Evolutionary conservation across 2,888 invertebrate genomes (phyloP).

Genomic region (Acronicta psi): DNA sequence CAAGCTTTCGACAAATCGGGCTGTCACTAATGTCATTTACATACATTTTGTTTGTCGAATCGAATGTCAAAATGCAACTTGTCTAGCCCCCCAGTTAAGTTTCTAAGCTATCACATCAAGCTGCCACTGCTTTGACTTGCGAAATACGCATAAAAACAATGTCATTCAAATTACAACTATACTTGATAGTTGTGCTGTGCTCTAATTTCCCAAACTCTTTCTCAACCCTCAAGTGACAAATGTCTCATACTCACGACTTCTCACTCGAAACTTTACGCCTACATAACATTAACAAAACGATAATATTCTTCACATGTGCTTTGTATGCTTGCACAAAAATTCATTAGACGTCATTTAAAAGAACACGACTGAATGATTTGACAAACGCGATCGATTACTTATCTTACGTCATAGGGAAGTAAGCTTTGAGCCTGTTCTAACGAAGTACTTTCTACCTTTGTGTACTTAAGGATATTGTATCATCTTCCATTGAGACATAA

Average conservation of each 20-base stretch:
- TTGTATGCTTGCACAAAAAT: conserved; percentile 47
- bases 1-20: too few relatives aligned
- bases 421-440: conserved; percentile 25
- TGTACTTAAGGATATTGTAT: conserved; percentile 52
- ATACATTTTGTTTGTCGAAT: too few relatives aligned
- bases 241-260: conserved; percentile 17
- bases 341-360: conserved; percentile 54
- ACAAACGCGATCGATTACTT: conserved; percentile 67
- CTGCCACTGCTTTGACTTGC: too few relatives aligned
- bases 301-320: conserved; percentile 32
- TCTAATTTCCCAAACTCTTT: conserved; percentile 37
- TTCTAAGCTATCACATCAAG: too few relatives aligned
- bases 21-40: too few relatives aligned
- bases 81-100: too few relatives aligned
- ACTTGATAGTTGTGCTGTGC: too few relatives aligned
- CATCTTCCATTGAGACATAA: conserved; percentile 45
- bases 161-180: conserved; percentile 12
- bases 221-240: conserved; percentile 37
- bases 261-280: conserved; percentile 16
- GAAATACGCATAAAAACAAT: conserved; percentile 2
- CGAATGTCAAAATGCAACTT: too few relatives aligned
- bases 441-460: conserved; percentile 54
- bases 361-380: conserved; percentile 62
- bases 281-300: conserved; percentile 35
- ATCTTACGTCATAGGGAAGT: conserved; percentile 63